A percentile compares a stretch with the other conserved stretches of the same genome.
phyloP scores from a whole-genome alignment of 2,113 vertebrate species.

The Aleadryas rufinucha region DNA sequence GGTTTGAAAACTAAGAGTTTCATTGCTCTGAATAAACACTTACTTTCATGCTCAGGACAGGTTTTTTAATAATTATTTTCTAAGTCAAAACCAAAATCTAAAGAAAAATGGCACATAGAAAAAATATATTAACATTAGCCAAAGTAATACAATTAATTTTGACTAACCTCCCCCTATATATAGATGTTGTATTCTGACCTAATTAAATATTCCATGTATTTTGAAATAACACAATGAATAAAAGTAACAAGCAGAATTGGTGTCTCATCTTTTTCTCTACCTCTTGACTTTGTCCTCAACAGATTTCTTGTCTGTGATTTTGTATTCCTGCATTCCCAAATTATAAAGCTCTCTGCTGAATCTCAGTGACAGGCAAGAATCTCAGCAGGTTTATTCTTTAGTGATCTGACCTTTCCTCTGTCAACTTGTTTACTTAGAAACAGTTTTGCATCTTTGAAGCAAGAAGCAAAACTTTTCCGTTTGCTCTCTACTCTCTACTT shows the following conservation, averaged over 20 bases:
- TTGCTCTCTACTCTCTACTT: conserved; percentile 14
- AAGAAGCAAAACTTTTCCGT: neutral
- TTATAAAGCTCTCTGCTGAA: neutral
- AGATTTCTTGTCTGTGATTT: neutral
- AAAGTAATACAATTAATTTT: neutral
- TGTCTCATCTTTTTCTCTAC: neutral
- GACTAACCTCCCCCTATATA: neutral
- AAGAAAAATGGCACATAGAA: neutral
- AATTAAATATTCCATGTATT: neutral
- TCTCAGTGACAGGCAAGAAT: conserved; percentile 16
- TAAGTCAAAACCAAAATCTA: neutral
- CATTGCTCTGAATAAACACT: neutral
- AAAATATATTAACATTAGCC: neutral
- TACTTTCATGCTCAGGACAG: neutral
- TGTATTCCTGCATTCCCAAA: neutral
- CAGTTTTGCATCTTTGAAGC: conserved; percentile 30
- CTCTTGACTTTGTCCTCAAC: neutral
- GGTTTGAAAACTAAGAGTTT: neutral
- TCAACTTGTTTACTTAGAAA: conserved; percentile 63
- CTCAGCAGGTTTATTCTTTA: conserved; percentile 38
- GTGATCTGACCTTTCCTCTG: conserved; percentile 52
- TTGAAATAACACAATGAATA: neutral
- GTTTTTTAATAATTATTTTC: neutral
- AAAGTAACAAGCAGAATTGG: neutral
- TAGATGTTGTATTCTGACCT: neutral